phyloP scores from a whole-genome alignment of 2,888 invertebrate species.

The Cephus rjabovi region DNA sequence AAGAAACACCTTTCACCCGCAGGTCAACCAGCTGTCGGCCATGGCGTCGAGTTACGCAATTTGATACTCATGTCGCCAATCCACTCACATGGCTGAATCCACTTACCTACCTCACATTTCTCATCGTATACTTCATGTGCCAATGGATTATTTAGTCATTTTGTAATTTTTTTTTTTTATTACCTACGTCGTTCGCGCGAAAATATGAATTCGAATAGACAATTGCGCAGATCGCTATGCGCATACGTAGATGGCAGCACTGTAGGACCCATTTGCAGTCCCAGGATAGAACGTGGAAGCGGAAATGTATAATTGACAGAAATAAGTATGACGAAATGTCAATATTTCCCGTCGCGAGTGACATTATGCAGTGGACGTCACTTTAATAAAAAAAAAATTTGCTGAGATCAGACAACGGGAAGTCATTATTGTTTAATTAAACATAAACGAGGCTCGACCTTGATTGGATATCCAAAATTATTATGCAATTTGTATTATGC shows the following conservation, averaged over 20 bases:
- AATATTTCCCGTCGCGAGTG: not conserved
- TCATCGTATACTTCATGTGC: not conserved
- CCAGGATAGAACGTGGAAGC: not conserved
- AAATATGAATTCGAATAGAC: not conserved
- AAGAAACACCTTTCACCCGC: constrained; percentile 38
- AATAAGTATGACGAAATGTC: not conserved
- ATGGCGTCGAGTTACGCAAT: constrained; percentile 40
- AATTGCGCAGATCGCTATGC: not conserved
- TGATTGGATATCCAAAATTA: not conserved
- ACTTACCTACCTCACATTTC: constrained; percentile 7
- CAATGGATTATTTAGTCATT: not conserved
- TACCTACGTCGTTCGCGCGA: not conserved
- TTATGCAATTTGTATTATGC: not conserved
- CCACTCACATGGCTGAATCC: constrained; percentile 14
- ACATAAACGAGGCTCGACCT: not conserved
- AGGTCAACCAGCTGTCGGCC: constrained; percentile 38
- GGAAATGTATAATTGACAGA: not conserved
- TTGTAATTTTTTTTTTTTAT: not conserved
- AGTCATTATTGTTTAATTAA: not conserved
- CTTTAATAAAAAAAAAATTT: not conserved
- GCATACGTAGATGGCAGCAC: not conserved
- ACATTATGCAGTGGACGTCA: not conserved
- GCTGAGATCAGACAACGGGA: not conserved
- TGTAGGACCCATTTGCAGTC: not conserved
- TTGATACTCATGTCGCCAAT: constrained; percentile 31